phyloP scores from a whole-genome alignment of 2,113 vertebrate genomes.

The Charadrius vociferus region DNA sequence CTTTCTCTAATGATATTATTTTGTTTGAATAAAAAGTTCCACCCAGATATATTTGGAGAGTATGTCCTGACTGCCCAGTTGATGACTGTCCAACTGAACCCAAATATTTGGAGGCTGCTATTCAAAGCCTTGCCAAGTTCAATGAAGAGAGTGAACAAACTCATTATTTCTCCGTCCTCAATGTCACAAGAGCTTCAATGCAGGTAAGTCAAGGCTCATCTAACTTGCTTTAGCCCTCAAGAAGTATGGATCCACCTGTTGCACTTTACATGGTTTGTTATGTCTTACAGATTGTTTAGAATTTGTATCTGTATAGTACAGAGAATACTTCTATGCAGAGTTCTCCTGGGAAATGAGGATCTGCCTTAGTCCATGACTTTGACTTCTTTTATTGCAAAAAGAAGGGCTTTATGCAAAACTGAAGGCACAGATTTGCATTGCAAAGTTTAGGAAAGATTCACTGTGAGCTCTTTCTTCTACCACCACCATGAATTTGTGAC shows the following conservation, averaged over 20 bases:
- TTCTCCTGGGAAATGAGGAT: not conserved
- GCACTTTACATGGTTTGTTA: not conserved
- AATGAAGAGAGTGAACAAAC: constrained; percentile 36
- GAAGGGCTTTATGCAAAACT: not conserved
- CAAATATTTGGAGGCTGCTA: not conserved
- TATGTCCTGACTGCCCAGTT: constrained; percentile 66
- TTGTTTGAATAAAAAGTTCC: constrained; percentile 43
- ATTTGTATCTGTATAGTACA: not conserved
- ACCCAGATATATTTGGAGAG: fast-evolving
- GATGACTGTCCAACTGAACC: not conserved
- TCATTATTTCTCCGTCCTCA: constrained; percentile 58
- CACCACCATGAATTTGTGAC: not conserved
- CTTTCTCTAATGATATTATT: not conserved
- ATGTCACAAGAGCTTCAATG: constrained; percentile 40
- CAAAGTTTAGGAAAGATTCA: not conserved
- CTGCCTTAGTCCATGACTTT: not conserved
- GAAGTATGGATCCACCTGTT: not conserved
- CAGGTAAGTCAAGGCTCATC: constrained; percentile 59
- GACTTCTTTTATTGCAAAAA: not conserved
- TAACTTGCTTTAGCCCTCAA: not conserved
- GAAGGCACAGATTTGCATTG: not conserved
- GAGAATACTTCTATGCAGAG: not conserved
- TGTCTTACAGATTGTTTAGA: not conserved
- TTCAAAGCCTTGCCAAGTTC: constrained; percentile 50
- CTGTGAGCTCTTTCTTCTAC: not conserved